These are phyloP conservation scores for Penaeus chinensis DNA, from an alignment of 1,140 invertebrate species.

Conservation along the genomic window DNA sequence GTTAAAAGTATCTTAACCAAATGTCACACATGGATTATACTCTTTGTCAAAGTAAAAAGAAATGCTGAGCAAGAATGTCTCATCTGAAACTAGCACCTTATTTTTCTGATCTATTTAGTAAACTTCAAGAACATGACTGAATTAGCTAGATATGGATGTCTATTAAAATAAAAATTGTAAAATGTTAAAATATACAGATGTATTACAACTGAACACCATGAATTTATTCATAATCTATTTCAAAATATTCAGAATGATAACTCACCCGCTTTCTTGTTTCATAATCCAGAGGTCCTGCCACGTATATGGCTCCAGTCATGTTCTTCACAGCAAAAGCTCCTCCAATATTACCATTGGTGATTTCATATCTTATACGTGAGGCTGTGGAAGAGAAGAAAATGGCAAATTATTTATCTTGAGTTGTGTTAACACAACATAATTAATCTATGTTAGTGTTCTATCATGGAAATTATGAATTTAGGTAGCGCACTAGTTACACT, in stretches of 20 bases:
- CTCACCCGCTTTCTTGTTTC: conserved; percentile 90
- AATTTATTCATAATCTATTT: not conserved
- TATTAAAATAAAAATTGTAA: not conserved
- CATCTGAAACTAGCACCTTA: not conserved
- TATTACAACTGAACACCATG: too few relatives aligned
- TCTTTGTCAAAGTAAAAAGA: not conserved
- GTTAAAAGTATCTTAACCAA: too few relatives aligned
- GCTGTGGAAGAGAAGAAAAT: conserved; percentile 74
- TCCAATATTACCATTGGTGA: conserved; percentile 97
- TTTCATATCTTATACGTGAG: conserved; percentile 98
- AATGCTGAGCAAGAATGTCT: not conserved
- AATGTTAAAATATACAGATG: too few relatives aligned
- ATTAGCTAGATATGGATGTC: conserved; percentile 3
- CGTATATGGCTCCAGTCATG: conserved; percentile 97
- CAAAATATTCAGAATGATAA: conserved; percentile 60
- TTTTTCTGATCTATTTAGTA: not conserved
- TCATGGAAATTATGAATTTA: too few relatives aligned
- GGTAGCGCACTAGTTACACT: too few relatives aligned
- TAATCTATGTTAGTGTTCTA: too few relatives aligned
- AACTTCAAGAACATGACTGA: not conserved
- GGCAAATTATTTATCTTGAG: not conserved
- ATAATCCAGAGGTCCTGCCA: conserved; percentile 92
- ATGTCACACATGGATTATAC: not conserved
- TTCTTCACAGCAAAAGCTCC: conserved; percentile 97
- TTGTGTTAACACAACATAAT: too few relatives aligned